Evolutionary conservation across 1,140 invertebrate species (phyloP).

Genomic region (Trigoniulus corallinus): DNA sequence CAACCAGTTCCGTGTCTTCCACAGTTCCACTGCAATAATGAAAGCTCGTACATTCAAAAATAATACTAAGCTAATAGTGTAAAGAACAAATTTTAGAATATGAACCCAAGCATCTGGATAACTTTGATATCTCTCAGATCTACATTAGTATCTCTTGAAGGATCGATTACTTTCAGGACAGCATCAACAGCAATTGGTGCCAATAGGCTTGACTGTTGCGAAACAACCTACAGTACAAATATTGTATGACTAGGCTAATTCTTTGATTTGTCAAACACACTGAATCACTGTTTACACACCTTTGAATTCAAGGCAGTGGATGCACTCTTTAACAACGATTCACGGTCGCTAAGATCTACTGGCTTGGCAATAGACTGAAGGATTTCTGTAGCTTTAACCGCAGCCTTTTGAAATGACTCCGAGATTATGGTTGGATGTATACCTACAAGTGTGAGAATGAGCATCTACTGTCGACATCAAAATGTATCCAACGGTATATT

Average conservation of each 20-base stretch:
- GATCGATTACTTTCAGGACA: constrained; percentile 68
- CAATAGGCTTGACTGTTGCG: constrained; percentile 85
- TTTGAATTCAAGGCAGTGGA: constrained; percentile 97
- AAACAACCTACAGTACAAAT: constrained; percentile 51
- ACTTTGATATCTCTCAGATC: constrained; percentile 81
- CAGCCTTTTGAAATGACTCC: constrained; percentile 86
- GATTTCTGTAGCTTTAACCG: constrained; percentile 68
- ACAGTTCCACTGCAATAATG: constrained; percentile 54
- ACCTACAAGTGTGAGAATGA: constrained; percentile 26
- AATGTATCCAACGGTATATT: no score
- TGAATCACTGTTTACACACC: no score
- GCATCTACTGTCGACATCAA: no score
- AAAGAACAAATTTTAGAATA: not conserved
- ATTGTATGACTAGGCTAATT: not conserved
- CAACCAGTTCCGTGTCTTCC: constrained; percentile 91
- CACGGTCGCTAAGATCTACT: constrained; percentile 71
- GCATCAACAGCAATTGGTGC: constrained; percentile 95
- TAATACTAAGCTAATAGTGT: constrained; percentile 1
- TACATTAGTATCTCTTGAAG: constrained; percentile 42
- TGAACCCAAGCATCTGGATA: constrained; percentile 74
- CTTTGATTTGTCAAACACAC: no score
- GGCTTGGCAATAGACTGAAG: constrained; percentile 69
- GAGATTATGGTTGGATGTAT: constrained; percentile 97
- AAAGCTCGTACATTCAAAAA: no score
- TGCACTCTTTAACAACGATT: constrained; percentile 80